phyloP scores from a whole-genome alignment of 2,888 invertebrate genomes.

The Drosophila ustulata region DNA sequence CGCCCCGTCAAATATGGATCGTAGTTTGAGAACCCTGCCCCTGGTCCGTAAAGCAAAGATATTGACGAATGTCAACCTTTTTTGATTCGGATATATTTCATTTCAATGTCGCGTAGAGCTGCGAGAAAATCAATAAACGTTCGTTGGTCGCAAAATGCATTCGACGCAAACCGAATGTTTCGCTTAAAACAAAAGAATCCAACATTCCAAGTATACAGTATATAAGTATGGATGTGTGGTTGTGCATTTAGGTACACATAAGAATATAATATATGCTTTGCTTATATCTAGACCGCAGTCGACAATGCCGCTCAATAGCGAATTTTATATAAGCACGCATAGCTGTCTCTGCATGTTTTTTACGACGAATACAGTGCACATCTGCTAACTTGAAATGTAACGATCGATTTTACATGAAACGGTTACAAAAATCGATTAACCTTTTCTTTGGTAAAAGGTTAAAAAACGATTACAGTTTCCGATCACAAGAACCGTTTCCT shows the following conservation, averaged over 20 bases:
- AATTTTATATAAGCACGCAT: constrained; percentile 27
- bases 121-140: constrained; percentile 54
- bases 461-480: no score
- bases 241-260: constrained; percentile 9
- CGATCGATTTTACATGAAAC: background rate
- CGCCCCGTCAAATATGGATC: constrained; percentile 58
- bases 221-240: constrained; percentile 7
- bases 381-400: background rate
- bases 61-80: constrained; percentile 17
- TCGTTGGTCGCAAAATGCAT: constrained; percentile 33
- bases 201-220: constrained; percentile 12
- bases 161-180: constrained; percentile 24
- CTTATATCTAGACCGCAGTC: constrained; percentile 25
- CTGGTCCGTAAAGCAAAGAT: constrained; percentile 1
- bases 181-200: constrained; percentile 39
- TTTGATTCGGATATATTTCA: constrained; percentile 4
- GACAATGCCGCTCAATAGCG: constrained; percentile 23
- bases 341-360: constrained; percentile 4
- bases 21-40: constrained; percentile 6
- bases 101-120: constrained; percentile 3
- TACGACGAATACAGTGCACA: background rate
- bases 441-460: no score
- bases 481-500: no score
- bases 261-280: constrained; percentile 37
- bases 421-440: no score